Conservation (phyloP, 2,113 vertebrate species). For the Notarius lentiginosus region DNA sequence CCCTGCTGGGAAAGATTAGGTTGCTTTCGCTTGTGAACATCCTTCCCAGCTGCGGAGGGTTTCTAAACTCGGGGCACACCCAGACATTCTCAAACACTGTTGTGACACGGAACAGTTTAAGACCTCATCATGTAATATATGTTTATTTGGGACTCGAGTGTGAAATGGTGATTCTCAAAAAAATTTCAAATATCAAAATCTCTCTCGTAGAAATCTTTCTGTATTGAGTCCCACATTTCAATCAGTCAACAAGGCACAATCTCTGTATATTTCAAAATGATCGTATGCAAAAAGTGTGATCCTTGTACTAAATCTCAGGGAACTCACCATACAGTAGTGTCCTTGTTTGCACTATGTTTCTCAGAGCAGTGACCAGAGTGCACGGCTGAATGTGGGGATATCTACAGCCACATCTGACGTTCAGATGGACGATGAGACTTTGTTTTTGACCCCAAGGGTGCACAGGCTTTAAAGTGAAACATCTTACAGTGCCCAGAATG, state of each 20-base stretch:
- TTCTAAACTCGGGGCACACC: constrained; percentile 53
- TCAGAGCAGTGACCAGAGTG: constrained; percentile 57
- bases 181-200: neutral
- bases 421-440: constrained; percentile 57
- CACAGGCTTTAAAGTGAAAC: constrained; percentile 51
- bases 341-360: constrained; percentile 6
- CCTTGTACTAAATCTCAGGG: neutral
- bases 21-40: constrained; percentile 77
- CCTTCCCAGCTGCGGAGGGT: constrained; percentile 57
- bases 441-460: constrained; percentile 61
- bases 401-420: constrained; percentile 70
- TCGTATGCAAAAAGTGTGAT: neutral
- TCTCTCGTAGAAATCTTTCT: neutral
- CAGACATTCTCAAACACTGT: constrained; percentile 6
- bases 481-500: constrained; percentile 41
- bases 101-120: neutral
- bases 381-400: constrained; percentile 59
- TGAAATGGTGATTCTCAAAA: neutral
- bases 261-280: neutral
- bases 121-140: neutral
- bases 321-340: neutral
- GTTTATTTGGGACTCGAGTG: constrained; percentile 2
- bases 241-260: neutral
- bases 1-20: constrained; percentile 80
- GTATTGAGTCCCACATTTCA: neutral